phyloP scores from a whole-genome alignment of 2,113 vertebrate genomes.

The Holacanthus passer region DNA sequence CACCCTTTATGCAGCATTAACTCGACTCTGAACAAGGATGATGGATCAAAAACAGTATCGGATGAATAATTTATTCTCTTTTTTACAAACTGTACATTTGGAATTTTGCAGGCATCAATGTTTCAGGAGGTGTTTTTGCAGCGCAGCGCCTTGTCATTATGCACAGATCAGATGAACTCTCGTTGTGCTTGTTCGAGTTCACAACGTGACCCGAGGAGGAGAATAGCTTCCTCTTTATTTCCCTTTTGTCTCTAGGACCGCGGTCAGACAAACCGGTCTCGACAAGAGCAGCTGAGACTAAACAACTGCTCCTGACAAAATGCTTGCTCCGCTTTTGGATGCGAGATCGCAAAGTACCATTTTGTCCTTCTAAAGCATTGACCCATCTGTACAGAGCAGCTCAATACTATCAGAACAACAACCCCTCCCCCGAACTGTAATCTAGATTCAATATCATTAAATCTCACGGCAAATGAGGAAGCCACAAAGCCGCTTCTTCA shows the following conservation, averaged over 20 bases:
- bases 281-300: slow-evolving; percentile 32
- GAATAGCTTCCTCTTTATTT: background rate
- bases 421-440: background rate
- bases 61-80: slow-evolving; percentile 47
- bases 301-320: slow-evolving; percentile 45
- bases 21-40: slow-evolving; percentile 44
- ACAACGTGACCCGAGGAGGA: slow-evolving; percentile 2
- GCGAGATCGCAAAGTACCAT: slow-evolving; percentile 6
- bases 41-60: slow-evolving; percentile 41
- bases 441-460: background rate
- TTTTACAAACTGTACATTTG: slow-evolving; percentile 1
- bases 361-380: background rate
- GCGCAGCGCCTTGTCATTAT: background rate
- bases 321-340: too few relatives aligned
- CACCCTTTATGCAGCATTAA: slow-evolving; percentile 37
- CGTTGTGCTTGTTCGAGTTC: slow-evolving; percentile 1
- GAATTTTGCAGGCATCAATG: background rate
- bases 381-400: background rate
- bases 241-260: background rate
- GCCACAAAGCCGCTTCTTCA: background rate
- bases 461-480: background rate
- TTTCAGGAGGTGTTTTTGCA: slow-evolving; percentile 20
- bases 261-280: slow-evolving; percentile 37
- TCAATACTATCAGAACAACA: background rate
- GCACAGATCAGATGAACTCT: background rate